phyloP scores from a whole-genome alignment of 2,113 vertebrate genomes.

The Abramis brama region DNA sequence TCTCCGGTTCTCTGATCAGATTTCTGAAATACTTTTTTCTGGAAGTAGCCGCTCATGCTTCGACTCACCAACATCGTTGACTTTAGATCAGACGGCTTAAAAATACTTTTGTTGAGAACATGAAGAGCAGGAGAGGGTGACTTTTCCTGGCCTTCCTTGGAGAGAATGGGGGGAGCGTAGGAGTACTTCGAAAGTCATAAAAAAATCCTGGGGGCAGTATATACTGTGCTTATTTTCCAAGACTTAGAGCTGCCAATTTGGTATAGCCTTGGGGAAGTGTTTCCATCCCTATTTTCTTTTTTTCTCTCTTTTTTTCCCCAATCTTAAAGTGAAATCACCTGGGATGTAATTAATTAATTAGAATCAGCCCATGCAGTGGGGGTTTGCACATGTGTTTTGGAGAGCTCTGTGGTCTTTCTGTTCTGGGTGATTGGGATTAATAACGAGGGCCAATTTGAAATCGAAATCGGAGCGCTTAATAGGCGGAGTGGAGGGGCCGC shows the following conservation, averaged over 20 bases:
- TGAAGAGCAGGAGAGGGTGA: constrained; percentile 43
- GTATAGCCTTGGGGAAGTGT: constrained; percentile 68
- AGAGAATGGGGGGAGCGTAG: neutral
- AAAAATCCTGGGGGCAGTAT: constrained; percentile 20
- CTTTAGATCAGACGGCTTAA: neutral
- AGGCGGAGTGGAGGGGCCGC: constrained; percentile 50
- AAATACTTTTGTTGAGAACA: neutral
- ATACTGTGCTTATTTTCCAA: constrained; percentile 49
- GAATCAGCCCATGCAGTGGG: constrained; percentile 65
- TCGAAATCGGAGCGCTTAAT: constrained; percentile 74
- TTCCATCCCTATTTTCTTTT: constrained; percentile 65
- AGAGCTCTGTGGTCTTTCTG: constrained; percentile 72
- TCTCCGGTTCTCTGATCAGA: neutral
- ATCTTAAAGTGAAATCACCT: constrained; percentile 76
- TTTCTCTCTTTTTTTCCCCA: neutral
- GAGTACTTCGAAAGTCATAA: constrained; percentile 62
- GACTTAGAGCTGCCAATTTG: constrained; percentile 71
- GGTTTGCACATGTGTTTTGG: constrained; percentile 71
- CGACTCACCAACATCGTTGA: neutral
- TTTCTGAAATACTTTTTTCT: constrained; percentile 8
- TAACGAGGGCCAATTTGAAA: constrained; percentile 76
- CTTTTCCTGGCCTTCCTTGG: neutral
- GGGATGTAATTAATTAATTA: constrained; percentile 82
- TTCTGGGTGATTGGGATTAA: constrained; percentile 82
- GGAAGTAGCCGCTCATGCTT: constrained; percentile 6